Base-by-base conservation (phyloP, 1,140 invertebrate species). In the Rhyzopertha dominica region DNA sequence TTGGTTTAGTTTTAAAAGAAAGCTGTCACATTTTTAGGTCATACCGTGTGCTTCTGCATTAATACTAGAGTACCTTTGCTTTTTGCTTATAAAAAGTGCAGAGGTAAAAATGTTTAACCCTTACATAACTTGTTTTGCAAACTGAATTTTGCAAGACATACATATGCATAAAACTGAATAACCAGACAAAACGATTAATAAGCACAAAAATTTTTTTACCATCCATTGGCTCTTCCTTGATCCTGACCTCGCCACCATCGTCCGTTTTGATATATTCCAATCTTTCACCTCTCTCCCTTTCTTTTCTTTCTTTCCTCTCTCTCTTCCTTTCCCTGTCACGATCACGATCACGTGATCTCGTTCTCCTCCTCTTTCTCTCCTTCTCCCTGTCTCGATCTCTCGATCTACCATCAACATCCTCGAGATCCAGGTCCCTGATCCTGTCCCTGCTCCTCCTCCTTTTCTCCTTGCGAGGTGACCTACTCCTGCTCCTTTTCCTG, bases 161-260 rank as follows among this genome's bases (percentile, higher is more conserved):
- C n/a, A n/a, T n/a, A n/a, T n/a, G n/a, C n/a, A n/a, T n/a, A n/a
- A n/a, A n/a, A n/a, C n/a, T n/a, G n/a, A n/a, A n/a, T n/a, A n/a
- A n/a, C n/a, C n/a, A n/a, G n/a, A n/a, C n/a, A n/a, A n/a, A n/a
- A n/a, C n/a, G n/a, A n/a, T n/a, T n/a, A n/a, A n/a, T n/a, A n/a
- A n/a, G n/a, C n/a, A n/a, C n/a, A n/a, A n/a, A n/a, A n/a, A n/a
- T n/a, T n/a, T n/a, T n/a, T n/a, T 68, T 66, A 86, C 82, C 87
- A 64, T 86, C 84, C 30, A 76, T 67, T 10, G 84, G 84, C 66
- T 87, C 84, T 65, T 85, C 77, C 63, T 87, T 87, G 61, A 86
- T 79, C 24, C 68, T 62, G 32, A 77, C 62, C 54, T 74, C 70
- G 31, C 78, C 75, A 28, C 79, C 69, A 38, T 74, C 74, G 49